Base-by-base conservation (phyloP, 2,888 invertebrate species). In the Protodeltote pygarga region DNA sequence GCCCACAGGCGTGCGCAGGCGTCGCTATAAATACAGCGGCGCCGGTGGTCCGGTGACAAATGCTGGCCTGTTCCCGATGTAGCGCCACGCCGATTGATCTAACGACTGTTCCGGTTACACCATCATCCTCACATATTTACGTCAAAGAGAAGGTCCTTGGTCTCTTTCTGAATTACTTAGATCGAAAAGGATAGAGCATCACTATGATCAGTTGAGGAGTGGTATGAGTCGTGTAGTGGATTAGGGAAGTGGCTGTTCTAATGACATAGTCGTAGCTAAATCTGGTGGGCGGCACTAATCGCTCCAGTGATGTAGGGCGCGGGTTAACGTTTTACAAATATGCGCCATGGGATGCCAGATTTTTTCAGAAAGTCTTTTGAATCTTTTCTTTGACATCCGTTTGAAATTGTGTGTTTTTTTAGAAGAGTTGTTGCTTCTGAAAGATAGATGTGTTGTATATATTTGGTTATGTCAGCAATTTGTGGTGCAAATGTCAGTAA, bases 31-130 rank as follows among this genome's bases (percentile, higher is more conserved):
- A 92, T 92, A 91, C 83, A 65, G 75, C 89, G 81, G 85, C 83
- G 86, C 85, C 82, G 88, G 91, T 92, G 91, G 91, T 92, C 91
- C 87, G 81, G 88, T 89, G 91, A 91, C 91, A 91, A 91, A 91
- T 87, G 85, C 87, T 78, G 81, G 79, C 73, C 71, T 77, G 82
- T 83, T 82, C 83, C 84, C 81, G 77, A 77, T 79, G 81, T 81
- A 79, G 84, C 86, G 85, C 81, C 82, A 81, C 80, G 81, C 76
- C 82, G 87, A 89, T 88, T 89, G 89, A 90, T 90, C 87, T 86
- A 88, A 82, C 79, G 79, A 75, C 79, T 75, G 72, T 75, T 78
- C 75, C 76, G 75, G 77, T 79, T 74, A 75, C 71, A 65, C 73
- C 70, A 71, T 75, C 74, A 75, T 72, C 52, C 55, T 47, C 62